Evolutionary conservation across 1,140 invertebrate genomes (phyloP).

Genomic region (Metaphire vulgaris): DNA sequence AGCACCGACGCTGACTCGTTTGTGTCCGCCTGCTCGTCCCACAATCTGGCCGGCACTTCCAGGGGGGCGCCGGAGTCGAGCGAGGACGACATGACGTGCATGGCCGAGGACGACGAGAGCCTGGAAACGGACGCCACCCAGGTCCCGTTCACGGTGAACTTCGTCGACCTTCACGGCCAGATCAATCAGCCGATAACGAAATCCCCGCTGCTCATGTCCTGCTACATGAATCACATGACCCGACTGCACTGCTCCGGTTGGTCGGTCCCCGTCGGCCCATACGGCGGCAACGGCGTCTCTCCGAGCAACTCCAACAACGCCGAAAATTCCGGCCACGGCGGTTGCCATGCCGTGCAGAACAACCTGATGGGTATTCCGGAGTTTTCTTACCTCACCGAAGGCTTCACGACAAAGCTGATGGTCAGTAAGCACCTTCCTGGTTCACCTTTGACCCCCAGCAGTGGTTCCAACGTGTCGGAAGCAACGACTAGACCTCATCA

Average conservation of each 20-base stretch:
- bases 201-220: constrained; percentile 86
- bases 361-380: constrained; percentile 37
- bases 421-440: constrained; percentile 31
- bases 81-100: constrained; percentile 7
- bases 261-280: constrained; percentile 43
- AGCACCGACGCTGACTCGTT: neutral
- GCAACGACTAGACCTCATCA: neutral
- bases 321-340: neutral
- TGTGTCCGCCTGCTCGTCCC: neutral
- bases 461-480: neutral
- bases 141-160: constrained; percentile 23
- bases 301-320: neutral
- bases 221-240: constrained; percentile 84
- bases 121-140: constrained; percentile 3
- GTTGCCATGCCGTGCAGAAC: neutral
- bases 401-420: constrained; percentile 54
- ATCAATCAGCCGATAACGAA: constrained; percentile 83
- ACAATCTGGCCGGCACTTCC: neutral
- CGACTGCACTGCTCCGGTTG: constrained; percentile 61
- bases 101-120: constrained; percentile 9
- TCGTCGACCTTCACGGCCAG: constrained; percentile 91
- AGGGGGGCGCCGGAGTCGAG: neutral
- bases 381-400: constrained; percentile 34
- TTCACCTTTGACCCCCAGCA: neutral
- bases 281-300: constrained; percentile 14